Base-by-base conservation (phyloP, 2,113 vertebrate genomes). In the Daphoenositta chrysoptera region DNA sequence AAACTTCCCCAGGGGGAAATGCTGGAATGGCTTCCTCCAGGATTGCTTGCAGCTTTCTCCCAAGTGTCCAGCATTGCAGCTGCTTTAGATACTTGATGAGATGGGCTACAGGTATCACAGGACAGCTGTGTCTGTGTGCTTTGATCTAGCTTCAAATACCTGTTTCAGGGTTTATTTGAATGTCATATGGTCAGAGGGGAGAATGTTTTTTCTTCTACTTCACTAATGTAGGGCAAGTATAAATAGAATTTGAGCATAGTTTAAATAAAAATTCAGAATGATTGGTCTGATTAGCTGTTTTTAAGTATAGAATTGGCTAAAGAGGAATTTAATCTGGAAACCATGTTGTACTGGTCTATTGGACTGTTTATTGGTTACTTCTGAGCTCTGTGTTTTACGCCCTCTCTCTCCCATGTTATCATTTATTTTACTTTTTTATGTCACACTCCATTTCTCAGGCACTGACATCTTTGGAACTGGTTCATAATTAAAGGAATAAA, bases 401-500 rank as follows among this genome's bases (percentile, higher is more conserved):
- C 35, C 24, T 56, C 50, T 90, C 54, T 20, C 85, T 39, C 35
- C 21, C 31, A 11, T 47, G 20, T 93, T 90, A 69, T 54, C 8
- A 44, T 90, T 94, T 86, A 88, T 81, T 91, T 96, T 70, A 87
- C 42, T 83, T 65, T 88, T 88, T 80, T 77, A 30, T 86, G 64
- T 93, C 81, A 58, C 4, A 1, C 37, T 83, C 19, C 40, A 64
- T 91, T 93, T 96, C 80, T 86, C 63, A 77, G 90, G 26, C 84
- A 86, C 75, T 93, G 69, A 88, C 61, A 79, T 93, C 68, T 93
- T 90, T 92, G 92, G 48, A 94, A 58, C 87, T 14, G 9, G 58
- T 80, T 94, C 66, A 42, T 94, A 95, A 93, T 95, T 94, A 97
- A 90, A 94, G 71, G 75, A 85, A 90, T 92, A 35, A 94, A 77